Conservation (phyloP, 2,888 invertebrate species). For the Parnassius glacialis region DNA sequence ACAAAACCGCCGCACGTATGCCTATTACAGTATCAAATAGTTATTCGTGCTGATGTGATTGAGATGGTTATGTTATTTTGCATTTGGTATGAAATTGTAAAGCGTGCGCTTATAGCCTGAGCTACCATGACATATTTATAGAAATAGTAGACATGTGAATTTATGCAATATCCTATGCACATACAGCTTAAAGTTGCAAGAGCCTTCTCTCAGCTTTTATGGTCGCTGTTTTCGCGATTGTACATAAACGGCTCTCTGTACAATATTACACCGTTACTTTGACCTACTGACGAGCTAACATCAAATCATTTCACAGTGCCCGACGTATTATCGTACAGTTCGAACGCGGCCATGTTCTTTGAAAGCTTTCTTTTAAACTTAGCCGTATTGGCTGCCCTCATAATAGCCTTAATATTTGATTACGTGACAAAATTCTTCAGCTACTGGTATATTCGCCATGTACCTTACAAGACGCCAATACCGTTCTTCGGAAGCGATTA, state of each 20-base stretch:
- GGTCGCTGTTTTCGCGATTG: constrained; percentile 6
- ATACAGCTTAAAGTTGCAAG: constrained; percentile 26
- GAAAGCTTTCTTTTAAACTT: constrained; percentile 70
- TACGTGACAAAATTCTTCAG: constrained; percentile 75
- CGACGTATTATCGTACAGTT: constrained; percentile 46
- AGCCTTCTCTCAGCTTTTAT: not conserved
- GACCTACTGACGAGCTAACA: constrained; percentile 55
- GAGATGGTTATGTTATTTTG: too few species aligned
- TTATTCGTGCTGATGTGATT: too few species aligned
- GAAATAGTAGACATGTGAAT: constrained; percentile 4
- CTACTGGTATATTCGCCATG: constrained; percentile 72
- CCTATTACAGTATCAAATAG: too few species aligned
- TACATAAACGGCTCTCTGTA: constrained; percentile 32
- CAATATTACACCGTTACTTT: constrained; percentile 59
- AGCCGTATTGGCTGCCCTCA: constrained; percentile 49
- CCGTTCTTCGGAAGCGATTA: constrained; percentile 71
- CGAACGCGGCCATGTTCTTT: constrained; percentile 71
- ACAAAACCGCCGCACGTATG: too few species aligned
- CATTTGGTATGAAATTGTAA: too few species aligned
- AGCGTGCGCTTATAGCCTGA: not conserved
- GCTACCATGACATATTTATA: constrained; percentile 2
- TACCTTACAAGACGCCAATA: constrained; percentile 60
- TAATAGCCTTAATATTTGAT: constrained; percentile 63
- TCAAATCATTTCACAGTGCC: constrained; percentile 51
- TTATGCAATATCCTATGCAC: constrained; percentile 8